These are phyloP conservation scores for Styela clava DNA, from an alignment of 23 tunicate species.

Conservation along the genomic window DNA sequence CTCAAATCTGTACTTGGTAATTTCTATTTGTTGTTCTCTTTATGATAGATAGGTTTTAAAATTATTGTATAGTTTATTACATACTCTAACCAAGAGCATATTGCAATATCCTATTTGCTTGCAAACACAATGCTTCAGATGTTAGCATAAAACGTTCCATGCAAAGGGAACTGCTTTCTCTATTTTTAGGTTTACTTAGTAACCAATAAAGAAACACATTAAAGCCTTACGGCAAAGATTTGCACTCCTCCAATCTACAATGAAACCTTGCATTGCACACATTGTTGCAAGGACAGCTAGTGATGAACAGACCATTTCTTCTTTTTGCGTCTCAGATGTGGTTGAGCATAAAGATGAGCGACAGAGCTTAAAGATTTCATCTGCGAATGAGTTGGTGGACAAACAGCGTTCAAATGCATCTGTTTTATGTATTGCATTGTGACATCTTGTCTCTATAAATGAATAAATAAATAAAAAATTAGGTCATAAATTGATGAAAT, in stretches of 20 bases:
- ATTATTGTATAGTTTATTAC: no score
- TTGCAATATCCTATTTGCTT: no score
- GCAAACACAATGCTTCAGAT: no score
- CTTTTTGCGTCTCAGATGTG: not conserved
- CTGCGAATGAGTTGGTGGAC: not conserved
- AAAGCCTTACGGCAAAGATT: slow-evolving; percentile 8
- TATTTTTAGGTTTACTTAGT: no score
- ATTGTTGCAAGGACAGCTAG: not conserved
- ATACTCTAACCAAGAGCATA: no score
- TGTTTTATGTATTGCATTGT: not conserved
- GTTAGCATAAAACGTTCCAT: no score
- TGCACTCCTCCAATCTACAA: not conserved
- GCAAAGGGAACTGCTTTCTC: no score
- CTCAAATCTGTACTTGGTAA: no score
- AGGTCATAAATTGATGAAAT: no score
- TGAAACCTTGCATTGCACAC: not conserved
- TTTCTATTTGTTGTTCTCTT: no score
- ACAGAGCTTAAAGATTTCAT: not conserved
- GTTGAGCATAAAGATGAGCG: not conserved
- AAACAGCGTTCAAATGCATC: not conserved
- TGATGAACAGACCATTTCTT: not conserved
- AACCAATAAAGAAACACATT: not conserved
- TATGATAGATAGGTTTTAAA: no score
- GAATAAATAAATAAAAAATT: no score
- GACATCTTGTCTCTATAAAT: not conserved